Evolutionary conservation across 1,140 invertebrate species (phyloP), one percentile per base, ranked within the genome.

Genomic region (Monomorium pharaonis): DNA sequence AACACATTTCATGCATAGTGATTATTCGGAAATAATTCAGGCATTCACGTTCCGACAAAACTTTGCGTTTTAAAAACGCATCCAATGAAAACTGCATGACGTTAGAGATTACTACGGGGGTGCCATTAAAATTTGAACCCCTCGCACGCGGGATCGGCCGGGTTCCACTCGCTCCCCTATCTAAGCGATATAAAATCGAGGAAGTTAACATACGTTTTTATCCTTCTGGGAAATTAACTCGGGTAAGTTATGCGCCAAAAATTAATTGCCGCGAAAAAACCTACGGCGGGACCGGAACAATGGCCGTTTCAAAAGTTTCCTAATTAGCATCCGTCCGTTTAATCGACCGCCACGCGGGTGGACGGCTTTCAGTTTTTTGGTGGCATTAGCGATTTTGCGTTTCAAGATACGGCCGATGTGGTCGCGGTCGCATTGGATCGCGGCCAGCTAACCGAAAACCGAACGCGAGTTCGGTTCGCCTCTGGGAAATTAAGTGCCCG

Each of bases 401-500:
- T 84, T 63, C 72, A 85, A 88, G 87, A 87, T 87, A 76, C 33
- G 24, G 42, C 47, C 27, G 33, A 56, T 84, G n/a, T n/a, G 30
- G 75, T 63, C 49, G 63, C 51, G 67, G 67, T 88, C 65, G 69
- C 62, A 78, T 81, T 88, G 88, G 88, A 89, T 16, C 21, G 16
- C 7, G 77, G 88, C 88, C 88, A 89, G 62, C 54, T 67, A 85
- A 83, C 67, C 49, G 51, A 44, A 83, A 81, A 88, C 67, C 67
- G 74, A 89, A 81, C 62, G 63, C 63, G 54, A 30, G 60, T 49
- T n/a, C n/a, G 60, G 60, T 74, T 88, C 75, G 87, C 87, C 88
- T 89, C 88, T 88, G 87, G 87, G 88, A 89, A 89, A 89, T 89
- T 89, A 89, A 89, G 87, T 72, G 54, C 56, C 42, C 74, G 49